These are phyloP conservation scores for Phalanger gymnotis DNA, from an alignment of 2,797 vertebrate genomes.

Conservation along the genomic window DNA sequence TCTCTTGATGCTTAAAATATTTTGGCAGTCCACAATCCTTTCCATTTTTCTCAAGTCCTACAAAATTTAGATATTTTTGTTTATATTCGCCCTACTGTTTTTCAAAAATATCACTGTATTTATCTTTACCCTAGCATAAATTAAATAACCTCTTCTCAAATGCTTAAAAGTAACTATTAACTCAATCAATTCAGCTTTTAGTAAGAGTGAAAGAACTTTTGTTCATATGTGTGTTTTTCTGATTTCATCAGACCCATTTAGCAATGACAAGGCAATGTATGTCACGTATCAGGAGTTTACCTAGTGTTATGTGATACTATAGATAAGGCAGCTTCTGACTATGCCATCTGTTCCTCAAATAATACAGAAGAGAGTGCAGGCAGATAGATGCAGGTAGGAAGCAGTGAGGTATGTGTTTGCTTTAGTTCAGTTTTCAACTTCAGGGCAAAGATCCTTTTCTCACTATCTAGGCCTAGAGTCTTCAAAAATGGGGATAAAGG, in stretches of 20 bases:
- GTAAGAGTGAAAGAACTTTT: constrained; percentile 40
- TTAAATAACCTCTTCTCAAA: constrained; percentile 42
- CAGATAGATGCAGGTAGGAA: constrained; percentile 4
- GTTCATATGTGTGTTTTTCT: neutral
- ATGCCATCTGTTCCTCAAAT: constrained; percentile 58
- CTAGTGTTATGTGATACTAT: neutral
- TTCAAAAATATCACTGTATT: neutral
- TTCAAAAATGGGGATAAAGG: constrained; percentile 44
- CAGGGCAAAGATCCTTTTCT: constrained; percentile 44
- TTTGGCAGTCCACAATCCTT: neutral
- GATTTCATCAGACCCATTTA: constrained; percentile 20
- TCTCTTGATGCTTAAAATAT: constrained; percentile 34
- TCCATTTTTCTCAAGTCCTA: constrained; percentile 35
- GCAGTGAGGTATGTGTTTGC: constrained; percentile 36
- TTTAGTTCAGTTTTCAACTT: constrained; percentile 42
- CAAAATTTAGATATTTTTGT: constrained; percentile 25
- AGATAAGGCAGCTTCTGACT: constrained; percentile 33
- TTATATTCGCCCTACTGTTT: neutral
- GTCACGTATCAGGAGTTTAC: constrained; percentile 42
- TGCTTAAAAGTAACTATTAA: constrained; percentile 60
- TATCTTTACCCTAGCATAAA: constrained; percentile 46
- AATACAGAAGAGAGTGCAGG: constrained; percentile 1
- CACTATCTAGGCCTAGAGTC: constrained; percentile 32
- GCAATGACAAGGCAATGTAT: constrained; percentile 38
- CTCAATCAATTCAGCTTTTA: constrained; percentile 44